These are phyloP conservation scores for Netelia virgata DNA, from an alignment of 2,888 invertebrate genomes.

Conservation along the genomic window DNA sequence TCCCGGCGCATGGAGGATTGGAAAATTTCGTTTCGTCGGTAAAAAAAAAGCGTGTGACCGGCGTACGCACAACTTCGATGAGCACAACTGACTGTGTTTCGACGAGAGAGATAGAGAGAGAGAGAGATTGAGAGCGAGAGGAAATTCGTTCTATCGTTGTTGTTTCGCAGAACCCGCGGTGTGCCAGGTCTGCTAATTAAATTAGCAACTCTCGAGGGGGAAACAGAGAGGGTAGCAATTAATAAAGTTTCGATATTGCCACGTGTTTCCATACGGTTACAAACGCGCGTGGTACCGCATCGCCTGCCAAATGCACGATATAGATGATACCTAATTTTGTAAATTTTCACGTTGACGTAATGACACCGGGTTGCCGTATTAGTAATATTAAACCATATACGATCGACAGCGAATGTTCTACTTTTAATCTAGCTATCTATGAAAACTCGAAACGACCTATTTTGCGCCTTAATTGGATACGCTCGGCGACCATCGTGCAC, in stretches of 20 bases:
- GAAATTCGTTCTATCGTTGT: conserved; percentile 34
- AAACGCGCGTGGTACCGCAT: background rate
- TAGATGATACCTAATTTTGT: conserved; percentile 10
- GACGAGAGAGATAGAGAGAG: conserved; percentile 15
- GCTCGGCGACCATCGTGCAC: background rate
- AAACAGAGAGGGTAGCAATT: conserved; percentile 49
- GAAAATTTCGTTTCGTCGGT: conserved; percentile 53
- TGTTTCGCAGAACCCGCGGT: conserved; percentile 51
- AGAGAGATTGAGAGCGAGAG: background rate
- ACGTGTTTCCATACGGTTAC: conserved; percentile 7
- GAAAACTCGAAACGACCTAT: conserved; percentile 29
- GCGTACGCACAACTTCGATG: background rate
- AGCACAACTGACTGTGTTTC: conserved; percentile 44
- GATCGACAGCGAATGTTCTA: background rate
- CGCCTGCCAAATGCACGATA: conserved; percentile 6
- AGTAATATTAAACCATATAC: background rate
- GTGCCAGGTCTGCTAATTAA: conserved; percentile 67
- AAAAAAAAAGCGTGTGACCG: conserved; percentile 15
- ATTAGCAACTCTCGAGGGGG: conserved; percentile 65
- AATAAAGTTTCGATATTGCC: conserved; percentile 60
- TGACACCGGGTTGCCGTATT: background rate
- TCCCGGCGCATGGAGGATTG: conserved; percentile 31
- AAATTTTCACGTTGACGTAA: background rate
- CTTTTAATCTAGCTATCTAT: background rate
- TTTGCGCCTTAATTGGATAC: conserved; percentile 42